These are phyloP conservation scores for Phocoena phocoena DNA, from an alignment of 2,113 vertebrate genomes.

Conservation along the genomic window DNA sequence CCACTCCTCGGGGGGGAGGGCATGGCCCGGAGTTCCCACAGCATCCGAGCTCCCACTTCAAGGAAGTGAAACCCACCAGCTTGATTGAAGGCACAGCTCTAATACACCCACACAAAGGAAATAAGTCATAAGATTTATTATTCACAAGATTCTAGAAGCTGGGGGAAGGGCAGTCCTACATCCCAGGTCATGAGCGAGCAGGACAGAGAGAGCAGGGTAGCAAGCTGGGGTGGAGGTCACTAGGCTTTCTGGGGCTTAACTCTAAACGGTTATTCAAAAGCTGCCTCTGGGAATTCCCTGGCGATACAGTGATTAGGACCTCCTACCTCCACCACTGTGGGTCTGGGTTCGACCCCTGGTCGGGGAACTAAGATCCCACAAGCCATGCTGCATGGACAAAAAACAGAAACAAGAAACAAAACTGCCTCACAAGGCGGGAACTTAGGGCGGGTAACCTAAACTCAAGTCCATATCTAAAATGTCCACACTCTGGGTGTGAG, in stretches of 20 bases:
- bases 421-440: background rate
- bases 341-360: background rate
- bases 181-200: background rate
- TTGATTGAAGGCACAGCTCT: background rate
- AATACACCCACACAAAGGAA: background rate
- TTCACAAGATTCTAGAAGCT: background rate
- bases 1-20: background rate
- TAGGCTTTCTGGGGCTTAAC: background rate
- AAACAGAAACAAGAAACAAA: background rate
- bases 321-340: accelerated
- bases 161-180: background rate
- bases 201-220: background rate
- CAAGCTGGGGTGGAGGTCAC: background rate
- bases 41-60: too few species aligned
- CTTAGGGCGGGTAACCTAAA: background rate
- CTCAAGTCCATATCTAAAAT: background rate
- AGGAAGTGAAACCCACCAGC: background rate
- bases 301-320: background rate
- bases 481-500: background rate
- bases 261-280: background rate
- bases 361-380: too few species aligned
- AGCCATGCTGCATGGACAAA: background rate
- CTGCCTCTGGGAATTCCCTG: background rate
- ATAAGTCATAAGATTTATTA: background rate
- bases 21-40: background rate